Evolutionary conservation across 2,888 invertebrate genomes (phyloP), one percentile per base, ranked within the genome.

Genomic region (Amblyjoppa fuscipennis): DNA sequence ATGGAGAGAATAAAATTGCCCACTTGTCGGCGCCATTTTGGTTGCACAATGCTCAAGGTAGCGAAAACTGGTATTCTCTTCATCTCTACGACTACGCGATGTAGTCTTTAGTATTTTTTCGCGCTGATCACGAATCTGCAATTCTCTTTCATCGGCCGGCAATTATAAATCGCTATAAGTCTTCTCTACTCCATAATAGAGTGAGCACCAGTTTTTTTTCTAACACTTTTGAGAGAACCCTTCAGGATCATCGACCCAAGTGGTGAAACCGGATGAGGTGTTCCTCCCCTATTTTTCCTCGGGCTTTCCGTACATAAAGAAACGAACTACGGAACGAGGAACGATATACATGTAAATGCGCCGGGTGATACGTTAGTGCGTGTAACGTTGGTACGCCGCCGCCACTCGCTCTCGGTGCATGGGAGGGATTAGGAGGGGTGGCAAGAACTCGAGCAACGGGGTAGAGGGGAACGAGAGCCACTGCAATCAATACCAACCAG

Each of bases 401-500:
- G 73, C 80, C 79, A 75, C 80, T 80, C 78, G 84, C 75, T 68
- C 70, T 68, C 81, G 56, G 66, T 61, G 81, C 49, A 66, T 51
- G 68, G 81, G 53, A 34, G 76, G 64, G 82, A 84, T 85, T 82
- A 78, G 84, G 82, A 77, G 80, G 82, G 74, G 79, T 25, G 81
- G 75, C 78, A 80, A 76, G 61, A 68, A 56, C 31, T 69, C 51
- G 59, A 56, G 81, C 73, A 49, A 59, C 85, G 74, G 71, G 70
- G 66, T 31, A 59, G 71, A 76, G 81, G 84, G 85, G 70, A 76
- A 79, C 75, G 77, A 69, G 80, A 84, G 71, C 82, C 81, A 78
- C 88, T 89, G 90, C 90, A 90, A 91, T 91, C 91, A 91, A 91
- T 91, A 91, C 90, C 87, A 87, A 87, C 87, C 87, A 87, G 88